Evolutionary conservation across 2,888 invertebrate genomes (phyloP), one percentile per base, ranked within the genome.

Genomic region (Adelphocoris suturalis): DNA sequence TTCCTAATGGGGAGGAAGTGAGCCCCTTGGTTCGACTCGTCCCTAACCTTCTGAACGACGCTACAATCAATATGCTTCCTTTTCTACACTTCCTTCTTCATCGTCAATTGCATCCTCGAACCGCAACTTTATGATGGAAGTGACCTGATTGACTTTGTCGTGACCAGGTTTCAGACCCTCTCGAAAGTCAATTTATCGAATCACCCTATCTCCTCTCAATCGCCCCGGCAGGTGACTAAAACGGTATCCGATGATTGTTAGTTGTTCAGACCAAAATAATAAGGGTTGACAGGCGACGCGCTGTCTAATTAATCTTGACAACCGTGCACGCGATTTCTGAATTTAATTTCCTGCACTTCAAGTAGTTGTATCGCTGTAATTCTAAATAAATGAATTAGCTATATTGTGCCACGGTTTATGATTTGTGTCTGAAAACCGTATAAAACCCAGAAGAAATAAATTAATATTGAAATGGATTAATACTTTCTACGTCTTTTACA

Each of bases 1-100:
- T 78, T 47, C 78, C 78, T 78, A 78, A 78, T 78, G 78, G 78
- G 78, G 37, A 0, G 68, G 68, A 68, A 68, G 68, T 68, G 68
- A 68, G 23, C 23, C 68, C 27, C 19, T 23, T 23, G 68, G 5
- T 23, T 11, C 23, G 68, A 23, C 68, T 68, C 23, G 5, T 68
- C 68, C 9, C 19, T 19, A 16, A 23, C 68, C 68, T 4, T 13
- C 68, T 0, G 19, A 19, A 19, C 23, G 68, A 68, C 23, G 68
- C 23, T 12, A 68, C 68, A 68, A 68, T 68, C 68, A 68, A 68
- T 68, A 68, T 68, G 11, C 23, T 1, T 37, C 23, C 19, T 23
- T 68, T 68, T 23, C 19, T 68, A 68, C 23, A 19, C 68, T 37
- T 37, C 37, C 19, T 68, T 23, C 68, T 68, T 68, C 68, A 68